Evolutionary conservation across 2,113 vertebrate genomes (phyloP).

Genomic region (Plecturocebus donacophilus): DNA sequence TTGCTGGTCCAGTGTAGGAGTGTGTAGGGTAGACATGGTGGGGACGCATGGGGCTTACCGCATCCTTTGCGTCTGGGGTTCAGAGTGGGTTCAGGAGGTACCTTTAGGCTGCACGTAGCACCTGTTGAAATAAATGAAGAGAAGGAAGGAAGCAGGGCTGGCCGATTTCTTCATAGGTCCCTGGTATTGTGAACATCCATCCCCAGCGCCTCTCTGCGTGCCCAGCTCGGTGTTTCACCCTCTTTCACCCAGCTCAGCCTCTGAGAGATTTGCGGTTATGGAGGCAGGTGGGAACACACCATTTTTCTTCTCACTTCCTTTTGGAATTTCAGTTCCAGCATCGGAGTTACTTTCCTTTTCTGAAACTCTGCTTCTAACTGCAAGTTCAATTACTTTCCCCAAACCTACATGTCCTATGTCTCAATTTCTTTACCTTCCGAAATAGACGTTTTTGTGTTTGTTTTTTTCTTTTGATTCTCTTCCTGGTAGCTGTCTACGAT

Average conservation of each 20-base stretch:
- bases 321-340: neutral
- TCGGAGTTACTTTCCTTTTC: neutral
- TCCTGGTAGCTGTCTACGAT: neutral
- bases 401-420: neutral
- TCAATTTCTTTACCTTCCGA: neutral
- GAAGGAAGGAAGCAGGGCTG: neutral
- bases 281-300: neutral
- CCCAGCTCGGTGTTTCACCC: neutral
- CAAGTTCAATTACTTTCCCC: too few species aligned
- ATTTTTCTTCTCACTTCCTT: neutral
- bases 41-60: neutral
- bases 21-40: rapidly evolving
- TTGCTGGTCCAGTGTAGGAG: neutral
- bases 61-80: neutral
- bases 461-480: neutral
- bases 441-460: neutral
- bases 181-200: rapidly evolving
- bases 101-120: neutral
- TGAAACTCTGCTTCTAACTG: neutral
- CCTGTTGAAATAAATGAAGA: constrained; percentile 68
- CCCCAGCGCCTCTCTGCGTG: too few species aligned
- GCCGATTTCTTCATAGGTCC: neutral
- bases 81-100: neutral
- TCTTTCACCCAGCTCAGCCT: neutral
- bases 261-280: neutral